Evolutionary conservation across 2,888 invertebrate genomes (phyloP).

Genomic region (Colletes collaris): DNA sequence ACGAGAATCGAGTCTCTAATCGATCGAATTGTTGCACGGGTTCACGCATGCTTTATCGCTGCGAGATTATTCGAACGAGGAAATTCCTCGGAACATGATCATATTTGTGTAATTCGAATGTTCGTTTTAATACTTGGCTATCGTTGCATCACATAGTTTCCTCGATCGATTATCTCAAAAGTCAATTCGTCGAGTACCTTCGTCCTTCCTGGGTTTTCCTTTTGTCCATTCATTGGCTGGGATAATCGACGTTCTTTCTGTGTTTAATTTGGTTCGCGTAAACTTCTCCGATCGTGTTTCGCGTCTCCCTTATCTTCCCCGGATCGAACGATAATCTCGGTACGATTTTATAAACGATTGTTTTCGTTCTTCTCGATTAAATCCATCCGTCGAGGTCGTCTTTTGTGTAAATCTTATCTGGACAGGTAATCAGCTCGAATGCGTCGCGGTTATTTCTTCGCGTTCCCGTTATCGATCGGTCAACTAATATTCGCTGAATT

Average conservation of each 20-base stretch:
- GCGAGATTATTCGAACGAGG: constrained; percentile 44
- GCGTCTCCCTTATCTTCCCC: not conserved
- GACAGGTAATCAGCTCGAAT: constrained; percentile 39
- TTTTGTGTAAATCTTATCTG: constrained; percentile 60
- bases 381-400: constrained; percentile 39
- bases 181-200: no score
- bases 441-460: constrained; percentile 11
- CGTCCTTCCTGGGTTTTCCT: no score
- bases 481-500: constrained; percentile 22
- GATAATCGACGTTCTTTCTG: no score
- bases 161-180: no score
- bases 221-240: no score
- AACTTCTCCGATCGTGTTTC: no score
- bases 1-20: no score
- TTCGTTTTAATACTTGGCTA: no score
- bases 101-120: no score
- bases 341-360: constrained; percentile 36
- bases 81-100: constrained; percentile 9
- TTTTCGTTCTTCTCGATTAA: constrained; percentile 38
- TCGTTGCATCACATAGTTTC: not conserved
- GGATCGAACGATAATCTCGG: constrained; percentile 31
- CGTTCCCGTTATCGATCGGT: constrained; percentile 25
- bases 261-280: no score
- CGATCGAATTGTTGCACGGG: not conserved
- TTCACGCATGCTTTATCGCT: constrained; percentile 43